Conservation (phyloP, 2,797 vertebrate species). For the Notamacropus eugenii region DNA sequence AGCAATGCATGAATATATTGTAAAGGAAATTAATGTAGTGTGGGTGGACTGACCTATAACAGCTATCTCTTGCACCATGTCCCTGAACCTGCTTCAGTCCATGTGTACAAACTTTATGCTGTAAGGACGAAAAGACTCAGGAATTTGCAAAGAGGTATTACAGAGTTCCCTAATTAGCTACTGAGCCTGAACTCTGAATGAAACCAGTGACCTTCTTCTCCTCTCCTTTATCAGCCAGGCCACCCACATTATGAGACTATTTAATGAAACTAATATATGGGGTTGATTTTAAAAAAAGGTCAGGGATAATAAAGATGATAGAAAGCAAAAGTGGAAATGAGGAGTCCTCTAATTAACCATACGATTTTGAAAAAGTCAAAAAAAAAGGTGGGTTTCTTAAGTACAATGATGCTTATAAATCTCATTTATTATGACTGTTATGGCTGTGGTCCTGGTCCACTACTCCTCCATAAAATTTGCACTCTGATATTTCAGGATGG, state of each 20-base stretch:
- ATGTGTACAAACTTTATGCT: neutral
- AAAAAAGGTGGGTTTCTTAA: neutral
- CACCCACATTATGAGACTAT: neutral
- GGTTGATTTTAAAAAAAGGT: neutral
- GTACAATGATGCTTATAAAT: neutral
- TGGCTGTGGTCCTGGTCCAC: neutral
- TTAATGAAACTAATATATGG: neutral
- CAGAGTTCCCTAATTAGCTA: neutral
- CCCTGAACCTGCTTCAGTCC: neutral
- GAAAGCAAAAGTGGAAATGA: neutral
- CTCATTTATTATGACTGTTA: neutral
- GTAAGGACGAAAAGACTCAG: neutral
- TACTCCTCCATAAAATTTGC: neutral
- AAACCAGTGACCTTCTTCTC: neutral
- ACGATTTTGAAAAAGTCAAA: neutral
- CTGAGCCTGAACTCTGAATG: neutral
- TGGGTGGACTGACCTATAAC: neutral
- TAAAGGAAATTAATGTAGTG: slow-evolving; percentile 14
- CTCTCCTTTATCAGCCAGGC: neutral
- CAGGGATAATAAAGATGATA: neutral
- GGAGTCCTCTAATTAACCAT: neutral
- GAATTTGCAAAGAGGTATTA: neutral
- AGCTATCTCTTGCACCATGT: neutral
- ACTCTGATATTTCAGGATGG: neutral
- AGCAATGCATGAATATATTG: slow-evolving; percentile 6